These are phyloP conservation scores for Tetramorium simillimum DNA, from an alignment of 1,140 invertebrate genomes.

Conservation along the genomic window DNA sequence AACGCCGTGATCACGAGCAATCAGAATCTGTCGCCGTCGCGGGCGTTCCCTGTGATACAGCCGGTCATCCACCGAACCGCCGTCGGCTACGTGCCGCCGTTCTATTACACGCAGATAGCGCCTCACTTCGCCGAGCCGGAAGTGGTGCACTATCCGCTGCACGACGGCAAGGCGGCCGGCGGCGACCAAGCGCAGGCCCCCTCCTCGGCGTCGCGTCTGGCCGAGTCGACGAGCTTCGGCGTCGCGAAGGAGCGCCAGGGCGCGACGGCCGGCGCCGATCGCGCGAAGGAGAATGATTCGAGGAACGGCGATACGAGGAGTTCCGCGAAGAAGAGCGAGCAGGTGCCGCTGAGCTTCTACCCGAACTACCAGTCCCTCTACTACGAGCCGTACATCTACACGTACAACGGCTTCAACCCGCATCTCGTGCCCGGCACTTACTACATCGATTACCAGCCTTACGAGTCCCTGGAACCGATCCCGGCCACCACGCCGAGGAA, in stretches of 20 bases:
- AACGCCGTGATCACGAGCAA: conserved; percentile 91
- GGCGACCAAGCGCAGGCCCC: conserved; percentile 11
- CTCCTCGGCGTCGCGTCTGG: not conserved
- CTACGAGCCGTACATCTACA: conserved; percentile 82
- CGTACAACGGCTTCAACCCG: conserved; percentile 78
- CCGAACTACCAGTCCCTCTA: conserved; percentile 81
- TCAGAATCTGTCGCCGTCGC: conserved; percentile 90
- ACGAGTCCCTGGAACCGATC: conserved; percentile 71
- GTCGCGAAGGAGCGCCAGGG: not conserved
- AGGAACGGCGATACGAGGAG: conserved; percentile 29
- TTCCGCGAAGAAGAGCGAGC: conserved; percentile 57
- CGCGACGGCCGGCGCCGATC: not conserved
- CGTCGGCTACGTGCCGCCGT: conserved; percentile 85
- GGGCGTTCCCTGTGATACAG: conserved; percentile 90
- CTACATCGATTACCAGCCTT: conserved; percentile 75
- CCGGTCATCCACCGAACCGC: conserved; percentile 88
- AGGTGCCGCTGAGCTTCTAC: conserved; percentile 79
- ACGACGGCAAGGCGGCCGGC: not conserved
- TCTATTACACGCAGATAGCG: conserved; percentile 78
- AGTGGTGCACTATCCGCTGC: conserved; percentile 60
- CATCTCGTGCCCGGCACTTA: conserved; percentile 76
- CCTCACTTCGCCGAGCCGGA: conserved; percentile 73
- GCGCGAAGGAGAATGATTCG: not conserved
- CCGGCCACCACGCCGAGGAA: conserved; percentile 60
- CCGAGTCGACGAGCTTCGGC: conserved; percentile 28